Base-by-base conservation (phyloP, 2,888 invertebrate species). In the Bombylius major region DNA sequence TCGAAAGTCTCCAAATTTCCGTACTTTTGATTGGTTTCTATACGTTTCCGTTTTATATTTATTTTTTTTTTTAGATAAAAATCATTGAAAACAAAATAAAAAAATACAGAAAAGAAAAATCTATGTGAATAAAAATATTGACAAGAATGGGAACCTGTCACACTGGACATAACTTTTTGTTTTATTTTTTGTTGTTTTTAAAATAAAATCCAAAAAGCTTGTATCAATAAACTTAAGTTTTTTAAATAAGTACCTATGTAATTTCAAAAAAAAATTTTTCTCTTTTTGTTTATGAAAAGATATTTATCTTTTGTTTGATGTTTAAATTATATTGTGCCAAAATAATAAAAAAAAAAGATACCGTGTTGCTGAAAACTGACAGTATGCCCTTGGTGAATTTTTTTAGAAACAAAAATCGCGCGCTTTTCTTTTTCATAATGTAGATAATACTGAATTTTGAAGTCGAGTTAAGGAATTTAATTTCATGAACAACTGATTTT, bases 1-100 rank as follows among this genome's bases (percentile, higher is more conserved):
- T 13, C 4, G 44, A 50, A 58, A 48, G 36, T 58, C 58, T 58
- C 56, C 58, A 56, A 44, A 36, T 49, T 52, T 58, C 58, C 58
- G 47, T 44, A 34, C 4, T 23, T 48, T n/a, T 52, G 52, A 58
- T 58, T 58, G 58, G 58, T 23, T 5, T 51, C 33, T 36, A 31
- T 33, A 12, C 31, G 32, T 23, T 39, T 47, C 13, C 44, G 32
- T 14, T 39, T 44, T 32, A 51, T 55, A 42, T 42, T 42, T 42
- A 42, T 11, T 42, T 42, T 9, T 8, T 4, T 6, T 11, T 42
- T 4, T 11, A 42, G 11, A 42, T 11, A 42, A 42, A 42, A 42
- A 23, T 23, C 23, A 23, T 23, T 23, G 23, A 23, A 23, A 23
- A 23, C 23, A 23, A 23, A 23, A 23, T 23, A 23, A 23, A 23